Evolutionary conservation across 2,888 invertebrate species (phyloP), one percentile per base, ranked within the genome.

Genomic region (Boloria selene): DNA sequence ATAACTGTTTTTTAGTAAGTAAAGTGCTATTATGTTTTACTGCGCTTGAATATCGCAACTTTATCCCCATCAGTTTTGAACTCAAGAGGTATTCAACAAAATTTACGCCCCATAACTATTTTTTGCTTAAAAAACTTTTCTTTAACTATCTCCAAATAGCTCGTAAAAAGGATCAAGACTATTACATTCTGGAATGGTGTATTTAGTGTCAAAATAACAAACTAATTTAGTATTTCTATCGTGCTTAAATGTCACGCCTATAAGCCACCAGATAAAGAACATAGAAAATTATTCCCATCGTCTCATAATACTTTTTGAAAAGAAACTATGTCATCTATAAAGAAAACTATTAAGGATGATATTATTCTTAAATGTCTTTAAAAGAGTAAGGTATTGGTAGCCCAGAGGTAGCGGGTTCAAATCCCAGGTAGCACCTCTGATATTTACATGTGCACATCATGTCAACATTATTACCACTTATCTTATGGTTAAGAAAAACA

Each of bases 131-230:
- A 55, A 56, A 44, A n/a, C 22, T 45, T 56, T 56, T 26, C 16
- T n/a, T 3, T 45, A 56, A 45, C 44, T 45, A 56, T n/a, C n/a
- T 26, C n/a, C 56, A 45, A 56, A 56, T 56, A 5, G 44, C 10
- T 13, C 17, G 59, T 31, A 14, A 59, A 59, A 31, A 49, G 13
- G 38, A 59, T 50, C 59, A 56, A 17, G 47, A 59, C 49, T 17
- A 59, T 59, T 59, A 49, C 47, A 17, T 59, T 38, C 13, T 38
- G 59, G 14, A 49, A 49, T 38, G 22, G 22, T 53, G 38, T 26
- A 47, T 45, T 45, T 58, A 62, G 47, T 58, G 56, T 66, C 52
- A 66, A 66, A 66, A 66, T 66, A 66, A 62, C 56, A 56, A 52
- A 44, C n/a, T 62, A 58, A 18, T 52, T 66, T 66, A 62, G 62